phyloP scores from a whole-genome alignment of 2,113 vertebrate genomes.

The Bubalus kerabau region DNA sequence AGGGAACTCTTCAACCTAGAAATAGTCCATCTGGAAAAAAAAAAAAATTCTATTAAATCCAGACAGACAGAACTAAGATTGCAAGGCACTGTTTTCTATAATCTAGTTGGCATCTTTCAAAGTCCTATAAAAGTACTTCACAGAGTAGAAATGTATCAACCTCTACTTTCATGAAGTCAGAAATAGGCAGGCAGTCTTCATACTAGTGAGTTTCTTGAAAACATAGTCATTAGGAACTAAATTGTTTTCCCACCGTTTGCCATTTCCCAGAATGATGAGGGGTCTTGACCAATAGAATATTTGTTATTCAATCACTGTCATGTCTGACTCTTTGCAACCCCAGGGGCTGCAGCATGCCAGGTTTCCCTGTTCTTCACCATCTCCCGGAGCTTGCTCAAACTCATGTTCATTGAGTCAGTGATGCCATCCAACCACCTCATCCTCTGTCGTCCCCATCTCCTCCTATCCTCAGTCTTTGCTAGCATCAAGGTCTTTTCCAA shows the following conservation, averaged over 20 bases:
- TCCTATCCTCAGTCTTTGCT: neutral
- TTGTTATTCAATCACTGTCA: neutral
- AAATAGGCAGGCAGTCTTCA: neutral
- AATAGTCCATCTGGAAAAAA: neutral
- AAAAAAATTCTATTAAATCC: neutral
- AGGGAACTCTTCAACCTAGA: neutral
- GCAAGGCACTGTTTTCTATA: neutral
- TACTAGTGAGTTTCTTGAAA: neutral
- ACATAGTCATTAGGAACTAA: neutral
- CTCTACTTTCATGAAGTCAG: neutral
- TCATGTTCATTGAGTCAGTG: neutral
- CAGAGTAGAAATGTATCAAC: neutral
- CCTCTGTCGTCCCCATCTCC: neutral
- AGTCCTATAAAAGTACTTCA: neutral
- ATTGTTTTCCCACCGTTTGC: neutral
- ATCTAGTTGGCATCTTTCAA: neutral
- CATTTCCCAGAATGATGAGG: neutral
- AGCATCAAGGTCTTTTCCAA: neutral
- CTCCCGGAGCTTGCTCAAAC: neutral
- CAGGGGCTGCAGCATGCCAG: neutral
- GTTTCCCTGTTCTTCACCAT: neutral
- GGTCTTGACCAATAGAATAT: neutral
- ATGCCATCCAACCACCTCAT: neutral
- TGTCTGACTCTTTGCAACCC: neutral
- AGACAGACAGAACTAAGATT: neutral